Evolutionary conservation across 2,113 vertebrate genomes (phyloP), one percentile per base, ranked within the genome.

Genomic region (Notechis scutatus): DNA sequence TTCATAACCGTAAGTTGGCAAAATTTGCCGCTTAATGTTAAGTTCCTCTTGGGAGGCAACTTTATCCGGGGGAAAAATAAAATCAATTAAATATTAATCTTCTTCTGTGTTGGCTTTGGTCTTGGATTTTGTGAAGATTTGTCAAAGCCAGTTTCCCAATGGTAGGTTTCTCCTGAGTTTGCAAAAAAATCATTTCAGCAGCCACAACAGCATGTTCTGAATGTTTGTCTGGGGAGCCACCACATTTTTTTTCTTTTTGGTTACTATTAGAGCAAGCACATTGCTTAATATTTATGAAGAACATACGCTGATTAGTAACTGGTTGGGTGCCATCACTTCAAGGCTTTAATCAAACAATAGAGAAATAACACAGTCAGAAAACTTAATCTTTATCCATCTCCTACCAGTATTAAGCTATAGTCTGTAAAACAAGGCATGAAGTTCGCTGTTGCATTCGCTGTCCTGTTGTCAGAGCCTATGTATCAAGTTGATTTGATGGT

Each of bases 1-100:
- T 59, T 94, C 94, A 93, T 94, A 0, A 12, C 64, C 93, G 92
- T n/a, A 94, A 94, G 91, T 94, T 93, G 91, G 94, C 61, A 74
- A n/a, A 2, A 2, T 1, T 50, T 59, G 92, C 34, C 88, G 54
- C 81, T 93, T 92, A 74, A 88, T 90, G 64, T 39, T 64, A 91
- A 92, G 52, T 0, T 88, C 1, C 3, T 88, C 1, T 2, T 86
- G 61, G 0, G 0, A 93, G 56, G 91, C 88, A 61, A 85, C 42
- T 95, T 96, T 54, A 74, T 88, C 89, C 93, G 92, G 85, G 4
- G 54, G 18, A 20, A 45, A 54, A 91, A 95, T 9, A 89, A 89
- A 69, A 69, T 34, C 88, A 96, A 95, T 85, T 94, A 52, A 92
- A 50, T 39, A 18, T 94, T 20, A 61, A 42, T 88, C 29, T 64